Evolutionary conservation across 2,113 vertebrate species (phyloP), one percentile per base, ranked within the genome.

Genomic region (Caloenas nicobarica): DNA sequence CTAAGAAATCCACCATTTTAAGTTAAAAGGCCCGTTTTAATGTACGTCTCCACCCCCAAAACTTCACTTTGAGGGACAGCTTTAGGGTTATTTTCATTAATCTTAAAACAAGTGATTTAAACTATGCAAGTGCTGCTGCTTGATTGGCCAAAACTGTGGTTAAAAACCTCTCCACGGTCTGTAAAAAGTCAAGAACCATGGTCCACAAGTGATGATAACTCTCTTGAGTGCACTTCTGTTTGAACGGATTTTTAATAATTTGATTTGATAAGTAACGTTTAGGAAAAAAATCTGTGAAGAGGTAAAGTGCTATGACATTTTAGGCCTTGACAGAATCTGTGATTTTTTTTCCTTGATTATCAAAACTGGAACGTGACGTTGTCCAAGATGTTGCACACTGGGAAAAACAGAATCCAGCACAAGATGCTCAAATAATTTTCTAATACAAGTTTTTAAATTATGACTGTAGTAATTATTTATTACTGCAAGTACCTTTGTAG

Each of bases 111-210:
- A 84, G 17, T 28, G 13, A n/a, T 76, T 73, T 78, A 68, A 79
- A 79, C 34, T 68, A 89, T 0, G 2, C 6, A 78, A 74, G 19
- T 21, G 36, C n/a, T 87, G 29, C 38, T 48, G 44, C 34, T 86
- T 31, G 16, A 26, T 29, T 1, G 17, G 15, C 25, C 25, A 50
- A 7, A 28, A 44, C 4, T 0, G 0, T 53, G 31, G 12, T 56
- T 25, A 66, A 73, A 31, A 66, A 72, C 64, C 88, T 18, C 38
- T 61, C 26, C 54, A 61, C 3, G 24, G 29, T 26, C 44, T 48
- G 5, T 38, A 50, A 68, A 82, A 90, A 72, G 10, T 69, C 40
- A 89, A 83, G 16, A 77, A 60, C 13, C 8, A 74, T 12, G 31
- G 40, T 18, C 29, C 22, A 66, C 21, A 81, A 46, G 16, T 73